phyloP scores from a whole-genome alignment of 2,113 vertebrate genomes.

The Anseranas semipalmata region DNA sequence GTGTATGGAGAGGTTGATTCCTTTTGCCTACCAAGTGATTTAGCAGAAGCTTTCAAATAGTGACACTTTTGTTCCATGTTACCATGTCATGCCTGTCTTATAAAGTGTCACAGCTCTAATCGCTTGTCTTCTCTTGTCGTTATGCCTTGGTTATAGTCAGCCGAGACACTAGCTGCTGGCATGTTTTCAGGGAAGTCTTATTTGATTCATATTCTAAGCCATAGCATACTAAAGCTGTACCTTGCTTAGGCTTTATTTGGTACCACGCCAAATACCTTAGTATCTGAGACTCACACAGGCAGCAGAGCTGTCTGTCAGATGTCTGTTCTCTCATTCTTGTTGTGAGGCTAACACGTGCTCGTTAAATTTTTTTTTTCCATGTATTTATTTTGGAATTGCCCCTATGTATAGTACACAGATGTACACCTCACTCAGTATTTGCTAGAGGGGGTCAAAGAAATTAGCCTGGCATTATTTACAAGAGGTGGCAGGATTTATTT shows the following conservation, averaged over 20 bases:
- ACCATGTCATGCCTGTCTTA: slow-evolving; percentile 2
- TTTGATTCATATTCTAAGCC: not conserved
- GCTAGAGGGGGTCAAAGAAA: not conserved
- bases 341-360: not conserved
- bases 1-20: not conserved
- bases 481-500: not conserved
- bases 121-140: slow-evolving; percentile 25
- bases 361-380: not conserved
- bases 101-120: slow-evolving; percentile 22
- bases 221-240: not conserved
- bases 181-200: not conserved
- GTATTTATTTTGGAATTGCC: not conserved
- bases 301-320: not conserved
- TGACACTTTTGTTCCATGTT: slow-evolving; percentile 22
- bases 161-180: not conserved
- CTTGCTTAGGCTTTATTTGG: not conserved
- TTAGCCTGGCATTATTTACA: not conserved
- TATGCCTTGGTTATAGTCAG: not conserved
- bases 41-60: slow-evolving; percentile 14
- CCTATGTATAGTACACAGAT: not conserved
- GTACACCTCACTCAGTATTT: not conserved
- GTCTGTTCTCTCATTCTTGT: not conserved
- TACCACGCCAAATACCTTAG: not conserved
- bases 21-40: slow-evolving; percentile 14
- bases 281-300: not conserved